These are phyloP conservation scores for Baccha elongata DNA, from an alignment of 2,888 invertebrate species.

Conservation along the genomic window DNA sequence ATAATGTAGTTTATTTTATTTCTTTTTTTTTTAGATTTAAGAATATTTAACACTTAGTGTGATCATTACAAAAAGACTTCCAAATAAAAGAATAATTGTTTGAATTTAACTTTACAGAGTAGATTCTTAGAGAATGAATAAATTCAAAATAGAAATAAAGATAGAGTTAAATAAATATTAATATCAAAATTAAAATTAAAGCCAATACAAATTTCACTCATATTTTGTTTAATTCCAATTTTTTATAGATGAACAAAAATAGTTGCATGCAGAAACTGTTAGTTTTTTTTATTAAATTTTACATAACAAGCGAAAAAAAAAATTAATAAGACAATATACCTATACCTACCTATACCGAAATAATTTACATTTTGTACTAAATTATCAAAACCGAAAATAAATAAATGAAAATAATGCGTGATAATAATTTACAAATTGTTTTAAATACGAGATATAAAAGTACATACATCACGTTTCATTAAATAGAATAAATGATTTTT, in stretches of 20 bases:
- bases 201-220: background rate
- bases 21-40: constrained; percentile 13
- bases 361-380: constrained; percentile 61
- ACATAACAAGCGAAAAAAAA: constrained; percentile 20
- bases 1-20: background rate
- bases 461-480: too few relatives aligned
- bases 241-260: constrained; percentile 1
- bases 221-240: background rate
- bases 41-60: constrained; percentile 57
- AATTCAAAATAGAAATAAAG: background rate
- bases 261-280: constrained; percentile 49
- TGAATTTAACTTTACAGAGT: constrained; percentile 17
- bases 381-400: constrained; percentile 18
- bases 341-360: too few relatives aligned
- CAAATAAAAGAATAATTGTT: constrained; percentile 17
- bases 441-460: constrained; percentile 50
- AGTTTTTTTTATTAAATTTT: constrained; percentile 34
- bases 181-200: background rate
- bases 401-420: constrained; percentile 34
- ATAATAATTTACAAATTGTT: constrained; percentile 66
- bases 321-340: constrained; percentile 62
- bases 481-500: too few relatives aligned
- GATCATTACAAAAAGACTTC: constrained; percentile 71
- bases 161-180: background rate
- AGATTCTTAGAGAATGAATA: background rate